A percentile compares a stretch with the other conserved stretches of the same genome.
phyloP scores from a whole-genome alignment of 2,113 vertebrate species.

The Saccopteryx bilineata region DNA sequence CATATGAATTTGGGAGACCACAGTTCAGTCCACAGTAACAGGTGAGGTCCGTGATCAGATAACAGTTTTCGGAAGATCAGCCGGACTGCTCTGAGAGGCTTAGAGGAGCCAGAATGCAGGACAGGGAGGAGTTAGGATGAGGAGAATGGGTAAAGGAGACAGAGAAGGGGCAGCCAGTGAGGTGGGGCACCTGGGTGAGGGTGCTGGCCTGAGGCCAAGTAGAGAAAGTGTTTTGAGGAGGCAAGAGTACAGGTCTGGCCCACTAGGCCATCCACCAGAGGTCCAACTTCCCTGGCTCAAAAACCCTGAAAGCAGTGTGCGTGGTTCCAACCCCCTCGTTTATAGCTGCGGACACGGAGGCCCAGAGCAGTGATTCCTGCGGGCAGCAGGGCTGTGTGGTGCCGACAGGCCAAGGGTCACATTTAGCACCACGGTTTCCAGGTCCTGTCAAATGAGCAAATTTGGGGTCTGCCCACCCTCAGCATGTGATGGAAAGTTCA shows the following conservation, averaged over 20 bases:
- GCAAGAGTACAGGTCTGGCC: not conserved
- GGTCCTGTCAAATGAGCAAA: not conserved
- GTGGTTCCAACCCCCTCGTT: not conserved
- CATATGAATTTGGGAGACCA: not conserved
- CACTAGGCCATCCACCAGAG: not conserved
- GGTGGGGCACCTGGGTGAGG: not conserved
- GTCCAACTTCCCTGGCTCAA: not conserved
- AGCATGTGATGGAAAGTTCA: not conserved
- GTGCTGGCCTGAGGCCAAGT: not conserved
- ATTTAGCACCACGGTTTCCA: not conserved
- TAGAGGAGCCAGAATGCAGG: not conserved
- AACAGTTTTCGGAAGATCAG: not conserved
- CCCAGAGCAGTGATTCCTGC: not conserved
- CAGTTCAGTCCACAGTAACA: not conserved
- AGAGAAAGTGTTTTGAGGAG: not conserved
- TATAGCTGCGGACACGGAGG: not conserved
- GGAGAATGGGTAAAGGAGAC: not conserved
- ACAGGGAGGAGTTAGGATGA: not conserved
- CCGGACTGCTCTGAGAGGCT: not conserved
- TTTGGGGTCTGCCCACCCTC: not conserved
- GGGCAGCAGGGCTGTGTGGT: rapidly evolving
- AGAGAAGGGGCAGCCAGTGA: not conserved
- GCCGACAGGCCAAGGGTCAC: not conserved
- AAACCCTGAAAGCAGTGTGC: not conserved
- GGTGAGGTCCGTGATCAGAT: not conserved